Evolutionary conservation across 2,888 invertebrate species (phyloP).

Genomic region (Muscina levida): DNA sequence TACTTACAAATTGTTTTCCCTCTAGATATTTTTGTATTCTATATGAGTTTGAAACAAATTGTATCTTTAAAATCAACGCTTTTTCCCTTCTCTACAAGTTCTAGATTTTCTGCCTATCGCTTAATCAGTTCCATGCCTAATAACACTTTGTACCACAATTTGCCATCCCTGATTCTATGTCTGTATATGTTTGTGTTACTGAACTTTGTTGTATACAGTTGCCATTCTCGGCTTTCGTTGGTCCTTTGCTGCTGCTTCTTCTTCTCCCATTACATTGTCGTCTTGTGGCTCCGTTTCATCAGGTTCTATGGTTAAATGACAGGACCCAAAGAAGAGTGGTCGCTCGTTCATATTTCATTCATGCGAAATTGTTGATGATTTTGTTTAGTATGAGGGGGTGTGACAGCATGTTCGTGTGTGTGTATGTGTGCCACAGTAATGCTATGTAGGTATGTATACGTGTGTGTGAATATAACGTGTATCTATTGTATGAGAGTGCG

Average conservation of each 20-base stretch:
- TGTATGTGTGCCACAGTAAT: background rate
- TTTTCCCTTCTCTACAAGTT: too few relatives aligned
- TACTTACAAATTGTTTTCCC: too few relatives aligned
- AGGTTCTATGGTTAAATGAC: conserved; percentile 25
- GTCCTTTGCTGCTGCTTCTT: conserved; percentile 12
- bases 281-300: conserved; percentile 36
- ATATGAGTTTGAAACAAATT: too few relatives aligned
- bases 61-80: too few relatives aligned
- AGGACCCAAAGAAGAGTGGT: conserved; percentile 10
- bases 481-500: conserved; percentile 1
- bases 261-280: conserved; percentile 47
- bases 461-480: background rate
- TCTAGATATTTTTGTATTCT: too few relatives aligned
- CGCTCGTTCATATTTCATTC: conserved; percentile 62
- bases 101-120: too few relatives aligned
- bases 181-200: too few relatives aligned
- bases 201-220: too few relatives aligned
- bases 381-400: background rate
- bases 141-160: too few relatives aligned
- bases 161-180: background rate
- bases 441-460: background rate
- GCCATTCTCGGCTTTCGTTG: too few relatives aligned
- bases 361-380: conserved; percentile 51
- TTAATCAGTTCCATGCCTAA: too few relatives aligned
- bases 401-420: background rate